A percentile compares a stretch with the other conserved stretches of the same genome.
Evolutionary conservation across 2,888 invertebrate species (phyloP).

Genomic region (Megalurothrips usitatus): DNA sequence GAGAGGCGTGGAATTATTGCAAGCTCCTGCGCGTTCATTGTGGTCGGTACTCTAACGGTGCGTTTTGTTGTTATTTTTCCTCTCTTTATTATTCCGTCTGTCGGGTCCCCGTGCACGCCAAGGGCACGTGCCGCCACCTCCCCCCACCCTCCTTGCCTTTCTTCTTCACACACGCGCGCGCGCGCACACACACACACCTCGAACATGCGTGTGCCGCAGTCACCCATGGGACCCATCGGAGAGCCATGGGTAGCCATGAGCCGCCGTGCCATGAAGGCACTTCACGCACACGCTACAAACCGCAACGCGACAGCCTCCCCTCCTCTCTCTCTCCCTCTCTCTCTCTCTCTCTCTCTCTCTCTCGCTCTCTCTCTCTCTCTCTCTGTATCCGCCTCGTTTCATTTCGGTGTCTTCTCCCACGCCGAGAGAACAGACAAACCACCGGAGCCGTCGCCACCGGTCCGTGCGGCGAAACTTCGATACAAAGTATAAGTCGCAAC

Average conservation of each 20-base stretch:
- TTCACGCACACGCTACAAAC: not conserved
- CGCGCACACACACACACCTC: conserved; percentile 31
- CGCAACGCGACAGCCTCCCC: no score
- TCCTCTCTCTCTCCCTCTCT: not conserved
- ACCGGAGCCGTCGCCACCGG: not conserved
- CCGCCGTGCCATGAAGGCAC: not conserved
- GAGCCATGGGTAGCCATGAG: no score
- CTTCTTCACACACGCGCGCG: conserved; percentile 29
- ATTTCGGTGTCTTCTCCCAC: not conserved
- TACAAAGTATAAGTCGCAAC: no score
- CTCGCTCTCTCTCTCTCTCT: not conserved
- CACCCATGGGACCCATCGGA: not conserved
- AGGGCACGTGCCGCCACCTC: not conserved
- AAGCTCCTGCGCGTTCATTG: no score
- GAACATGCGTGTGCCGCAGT: conserved; percentile 30
- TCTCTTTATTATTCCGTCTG: not conserved
- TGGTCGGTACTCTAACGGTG: not conserved
- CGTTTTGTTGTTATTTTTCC: no score
- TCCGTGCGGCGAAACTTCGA: no score
- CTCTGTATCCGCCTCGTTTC: not conserved
- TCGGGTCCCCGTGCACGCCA: not conserved
- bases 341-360: not conserved
- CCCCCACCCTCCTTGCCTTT: no score
- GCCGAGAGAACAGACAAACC: no score
- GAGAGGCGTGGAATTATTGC: not conserved